Conservation (phyloP, 2,888 invertebrate species). For the Cerastis rubricosa region DNA sequence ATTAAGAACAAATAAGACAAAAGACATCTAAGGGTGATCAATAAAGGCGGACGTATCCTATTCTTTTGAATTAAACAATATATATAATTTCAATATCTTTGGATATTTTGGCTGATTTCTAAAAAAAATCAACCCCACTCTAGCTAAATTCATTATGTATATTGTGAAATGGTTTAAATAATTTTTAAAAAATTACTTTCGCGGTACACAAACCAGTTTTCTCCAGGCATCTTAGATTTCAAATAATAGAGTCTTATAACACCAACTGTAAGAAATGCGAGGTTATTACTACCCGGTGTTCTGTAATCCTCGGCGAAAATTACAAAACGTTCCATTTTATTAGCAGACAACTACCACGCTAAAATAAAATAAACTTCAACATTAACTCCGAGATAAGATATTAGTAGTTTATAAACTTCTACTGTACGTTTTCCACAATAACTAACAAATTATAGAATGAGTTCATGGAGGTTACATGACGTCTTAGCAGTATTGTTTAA, state of each 20-base stretch:
- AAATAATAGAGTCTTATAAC: constrained; percentile 4
- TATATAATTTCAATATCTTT: no score
- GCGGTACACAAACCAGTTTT: neutral
- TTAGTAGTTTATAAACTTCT: constrained; percentile 53
- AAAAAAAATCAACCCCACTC: no score
- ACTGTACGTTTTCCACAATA: constrained; percentile 39
- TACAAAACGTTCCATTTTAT: constrained; percentile 40
- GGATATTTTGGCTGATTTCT: no score
- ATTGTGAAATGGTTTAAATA: no score
- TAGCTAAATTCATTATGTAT: no score
- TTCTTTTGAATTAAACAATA: no score
- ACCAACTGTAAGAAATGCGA: constrained; percentile 19
- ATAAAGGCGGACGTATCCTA: no score
- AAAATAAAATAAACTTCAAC: constrained; percentile 52
- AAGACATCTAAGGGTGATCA: neutral
- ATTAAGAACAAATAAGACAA: neutral
- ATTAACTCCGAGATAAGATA: constrained; percentile 49
- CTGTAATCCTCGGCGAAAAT: constrained; percentile 41
- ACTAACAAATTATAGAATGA: constrained; percentile 54
- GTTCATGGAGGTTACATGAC: constrained; percentile 6
- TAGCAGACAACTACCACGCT: constrained; percentile 27
- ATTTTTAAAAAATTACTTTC: no score
- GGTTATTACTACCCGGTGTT: constrained; percentile 11
- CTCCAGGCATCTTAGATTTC: constrained; percentile 13
- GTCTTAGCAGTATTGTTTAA: neutral